Base-by-base conservation (phyloP, 1,140 invertebrate species). In the Neoseiulus cucumeris region DNA sequence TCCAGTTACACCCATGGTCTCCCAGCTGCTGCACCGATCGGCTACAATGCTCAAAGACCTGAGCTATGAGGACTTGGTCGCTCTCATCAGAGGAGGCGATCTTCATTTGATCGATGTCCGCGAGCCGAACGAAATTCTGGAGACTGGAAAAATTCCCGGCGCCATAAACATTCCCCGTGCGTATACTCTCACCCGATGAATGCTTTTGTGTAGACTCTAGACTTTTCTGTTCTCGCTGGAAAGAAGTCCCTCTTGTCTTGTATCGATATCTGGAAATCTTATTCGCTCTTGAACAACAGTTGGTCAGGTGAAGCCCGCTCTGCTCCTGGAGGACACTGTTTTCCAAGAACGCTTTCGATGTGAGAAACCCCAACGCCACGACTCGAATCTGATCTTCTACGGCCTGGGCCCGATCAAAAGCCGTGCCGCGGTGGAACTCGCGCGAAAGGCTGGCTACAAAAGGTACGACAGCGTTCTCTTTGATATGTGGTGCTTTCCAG, bases 101-200 rank as follows among this genome's bases (percentile, higher is more conserved):
- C 45, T 71, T 14, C 59, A 64, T 28, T 64, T 72, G 6, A 67
- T 72, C n/a, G 71, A 72, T 67, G 71, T 72, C 5, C 30, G 71
- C 47, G 68, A 72, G 51, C 69, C 70, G 1, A 30, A 64, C 6
- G 71, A 72, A 64, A 41, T 72, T 17, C 55, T 66, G 25, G 68
- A 69, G 33, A 65, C 66, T 22, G 71, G 71, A 7, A 68, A 42
- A 64, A 71, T 71, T 64, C 69, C 69, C 6, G 51, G 64, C 12
- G 65, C 71, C 2, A 65, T 72, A 14, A 71, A 72, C 65, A 70
- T 72, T 41, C 71, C 71, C 25, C 33, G 33, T 39, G 9, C 4
- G 33, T 39, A 9, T 6, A 9, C 33, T 9, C 9, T 9, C 33
- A 9, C 9, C 4, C 33, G 4, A 39, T 39, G 33, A 4, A 9